phyloP scores from a whole-genome alignment of 2,888 invertebrate species.

The Brachypterus glaber region DNA sequence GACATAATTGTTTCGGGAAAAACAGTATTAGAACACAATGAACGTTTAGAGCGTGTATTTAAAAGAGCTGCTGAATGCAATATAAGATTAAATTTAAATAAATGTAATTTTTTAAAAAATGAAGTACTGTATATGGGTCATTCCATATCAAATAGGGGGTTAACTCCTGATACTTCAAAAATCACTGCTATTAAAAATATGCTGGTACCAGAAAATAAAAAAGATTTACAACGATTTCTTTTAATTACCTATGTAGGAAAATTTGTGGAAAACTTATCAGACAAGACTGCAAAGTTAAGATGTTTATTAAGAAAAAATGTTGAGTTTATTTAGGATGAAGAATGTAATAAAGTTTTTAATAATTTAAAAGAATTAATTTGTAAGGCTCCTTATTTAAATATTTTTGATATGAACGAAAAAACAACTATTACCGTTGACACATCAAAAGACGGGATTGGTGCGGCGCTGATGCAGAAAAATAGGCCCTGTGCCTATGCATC shows the following conservation, averaged over 20 bases:
- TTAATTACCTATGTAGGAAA: slow-evolving; percentile 6
- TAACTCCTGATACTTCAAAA: slow-evolving; percentile 4
- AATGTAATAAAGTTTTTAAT: slow-evolving; percentile 22
- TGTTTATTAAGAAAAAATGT: slow-evolving; percentile 4
- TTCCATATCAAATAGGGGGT: slow-evolving; percentile 13
- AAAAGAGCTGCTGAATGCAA: slow-evolving; percentile 5
- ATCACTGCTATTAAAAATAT: slow-evolving; percentile 7
- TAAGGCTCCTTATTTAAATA: slow-evolving; percentile 16
- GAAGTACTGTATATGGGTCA: too few relatives aligned
- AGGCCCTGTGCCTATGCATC: slow-evolving; percentile 15
- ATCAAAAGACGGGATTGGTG: slow-evolving; percentile 20
- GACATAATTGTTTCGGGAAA: too few relatives aligned
- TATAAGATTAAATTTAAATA: too few relatives aligned
- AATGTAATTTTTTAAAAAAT: too few relatives aligned
- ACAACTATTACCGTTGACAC: slow-evolving; percentile 19
- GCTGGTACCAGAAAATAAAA: slow-evolving; percentile 8
- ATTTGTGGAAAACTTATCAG: slow-evolving; percentile 5
- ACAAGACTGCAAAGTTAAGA: slow-evolving; percentile 2
- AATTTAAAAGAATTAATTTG: slow-evolving; percentile 24
- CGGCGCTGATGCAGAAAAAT: slow-evolving; percentile 19
- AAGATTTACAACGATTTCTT: slow-evolving; percentile 6
- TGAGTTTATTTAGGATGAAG: slow-evolving; percentile 17
- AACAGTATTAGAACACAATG: too few relatives aligned
- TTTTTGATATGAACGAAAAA: slow-evolving; percentile 13
- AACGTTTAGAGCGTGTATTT: slow-evolving; percentile 7